These are phyloP conservation scores for Parapristionchus giblindavisi DNA, from an alignment of 2,888 invertebrate species.

Conservation along the genomic window DNA sequence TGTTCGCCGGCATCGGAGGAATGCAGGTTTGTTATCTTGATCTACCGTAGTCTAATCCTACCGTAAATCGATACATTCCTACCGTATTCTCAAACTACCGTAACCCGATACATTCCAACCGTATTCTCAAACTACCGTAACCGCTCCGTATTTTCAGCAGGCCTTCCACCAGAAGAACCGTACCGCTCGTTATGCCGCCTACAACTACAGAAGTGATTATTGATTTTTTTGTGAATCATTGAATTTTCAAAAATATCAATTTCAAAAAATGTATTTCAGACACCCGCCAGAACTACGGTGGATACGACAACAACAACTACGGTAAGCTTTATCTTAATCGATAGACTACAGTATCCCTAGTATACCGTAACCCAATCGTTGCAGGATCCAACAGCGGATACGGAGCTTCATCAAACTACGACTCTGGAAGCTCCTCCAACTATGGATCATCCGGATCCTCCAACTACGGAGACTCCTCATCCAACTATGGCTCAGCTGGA, in stretches of 20 bases:
- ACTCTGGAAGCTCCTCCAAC: slow-evolving; percentile 6
- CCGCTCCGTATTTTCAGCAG: background rate
- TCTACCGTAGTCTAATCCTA: background rate
- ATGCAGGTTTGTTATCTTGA: slow-evolving; percentile 9
- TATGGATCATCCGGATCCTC: slow-evolving; percentile 24
- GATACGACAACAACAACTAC: slow-evolving; percentile 32
- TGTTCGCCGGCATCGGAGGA: background rate
- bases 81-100: background rate
- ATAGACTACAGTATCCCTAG: background rate
- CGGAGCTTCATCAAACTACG: background rate
- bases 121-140: background rate
- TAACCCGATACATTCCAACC: background rate
- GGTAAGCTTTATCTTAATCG: background rate
- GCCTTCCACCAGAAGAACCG: slow-evolving; percentile 34
- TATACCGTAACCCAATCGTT: slow-evolving; percentile 5
- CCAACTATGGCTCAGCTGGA: slow-evolving; percentile 14
- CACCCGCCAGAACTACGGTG: too few relatives aligned
- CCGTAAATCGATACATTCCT: too few relatives aligned
- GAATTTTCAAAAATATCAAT: too few relatives aligned
- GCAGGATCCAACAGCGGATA: slow-evolving; percentile 3
- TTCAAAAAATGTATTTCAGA: too few relatives aligned
- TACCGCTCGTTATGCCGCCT: slow-evolving; percentile 42
- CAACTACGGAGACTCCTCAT: background rate
- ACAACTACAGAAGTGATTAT: slow-evolving; percentile 13
- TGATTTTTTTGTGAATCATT: too few relatives aligned